Conservation (phyloP, 2,113 vertebrate genomes). For the Phrynocephalus versicolor region DNA sequence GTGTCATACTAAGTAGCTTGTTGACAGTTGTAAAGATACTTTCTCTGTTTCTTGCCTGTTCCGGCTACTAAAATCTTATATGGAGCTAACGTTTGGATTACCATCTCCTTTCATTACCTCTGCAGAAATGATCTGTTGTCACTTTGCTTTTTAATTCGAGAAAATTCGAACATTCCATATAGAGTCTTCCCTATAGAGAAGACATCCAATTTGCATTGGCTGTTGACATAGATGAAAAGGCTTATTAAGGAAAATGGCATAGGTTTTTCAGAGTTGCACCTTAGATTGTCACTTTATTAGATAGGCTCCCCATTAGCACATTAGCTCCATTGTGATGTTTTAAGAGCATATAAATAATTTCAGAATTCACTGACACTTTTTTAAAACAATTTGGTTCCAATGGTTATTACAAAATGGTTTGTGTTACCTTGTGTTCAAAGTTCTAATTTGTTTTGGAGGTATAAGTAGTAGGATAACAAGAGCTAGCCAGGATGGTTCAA, state of each 20-base stretch:
- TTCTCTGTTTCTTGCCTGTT: slow-evolving; percentile 30
- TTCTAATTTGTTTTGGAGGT: neutral
- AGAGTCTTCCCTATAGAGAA: neutral
- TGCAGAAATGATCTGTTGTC: slow-evolving; percentile 3
- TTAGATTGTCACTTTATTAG: neutral
- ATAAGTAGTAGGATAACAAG: neutral
- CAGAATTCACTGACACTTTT: slow-evolving; percentile 19
- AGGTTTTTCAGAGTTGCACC: neutral
- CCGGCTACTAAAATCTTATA: neutral
- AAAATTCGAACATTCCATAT: slow-evolving; percentile 1
- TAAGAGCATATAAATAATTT: slow-evolving; percentile 6
- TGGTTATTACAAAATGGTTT: slow-evolving; percentile 25
- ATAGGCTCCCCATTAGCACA: neutral
- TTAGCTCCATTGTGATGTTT: slow-evolving; percentile 8
- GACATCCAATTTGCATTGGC: neutral
- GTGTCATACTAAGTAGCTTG: neutral
- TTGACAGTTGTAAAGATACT: neutral
- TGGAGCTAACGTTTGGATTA: neutral
- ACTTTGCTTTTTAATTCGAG: slow-evolving; percentile 26
- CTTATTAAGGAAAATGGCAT: neutral
- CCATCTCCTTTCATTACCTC: neutral
- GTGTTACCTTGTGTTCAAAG: slow-evolving; percentile 32
- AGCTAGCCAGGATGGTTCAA: neutral
- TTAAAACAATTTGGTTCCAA: neutral
- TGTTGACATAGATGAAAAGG: neutral